Base-by-base conservation (phyloP, 2,888 invertebrate species). In the Dasysyrphus tricinctus region DNA sequence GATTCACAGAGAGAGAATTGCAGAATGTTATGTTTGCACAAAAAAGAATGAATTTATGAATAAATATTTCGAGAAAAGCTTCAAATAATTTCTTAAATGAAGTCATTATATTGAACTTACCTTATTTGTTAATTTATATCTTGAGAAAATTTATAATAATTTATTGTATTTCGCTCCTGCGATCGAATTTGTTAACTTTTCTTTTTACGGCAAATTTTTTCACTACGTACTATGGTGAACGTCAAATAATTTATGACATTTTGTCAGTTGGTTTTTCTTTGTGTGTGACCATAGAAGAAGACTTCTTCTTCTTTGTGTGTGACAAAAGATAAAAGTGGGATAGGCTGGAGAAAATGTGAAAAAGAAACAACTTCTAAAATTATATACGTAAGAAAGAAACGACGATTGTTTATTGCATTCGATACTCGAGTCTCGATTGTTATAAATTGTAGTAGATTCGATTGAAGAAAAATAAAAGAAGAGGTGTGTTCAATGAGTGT, bases 161-260 rank as follows among this genome's bases (percentile, higher is more conserved):
- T 39, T 29, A 37, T 39, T 11, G 39, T 5, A 42, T 14, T 42
- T 69, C 14, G 14, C 11, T 72, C 11, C 32, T 19, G 16, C 61
- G 74, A 37, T 2, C 4, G 11, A n/a, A 54, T 44, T 42, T 34
- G 5, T 44, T 24, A 57, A 78, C 29, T 69, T n/a, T 14, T 39
- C 37, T 49, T 39, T 39, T 37, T 16, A n/a, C 44, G 12, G 39
- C 42, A 14, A 11, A 49, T 47, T 24, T 32, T 16, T 47, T 47
- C 65, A 65, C 47, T 70, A 80, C 79, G 80, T 80, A 80, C 37
- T n/a, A 29, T 5, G 16, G 37, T 29, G 51, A 69, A 69, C 32
- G 80, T 80, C 85, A 85, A 77, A 78, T 57, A 34, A 49, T n/a
- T 61, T 69, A 78, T 77, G 80, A 77, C 80, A 85, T 14, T 69